Conservation (phyloP, 92 coral and sea anemone genomes). For the Palythoa heliodiscus region DNA sequence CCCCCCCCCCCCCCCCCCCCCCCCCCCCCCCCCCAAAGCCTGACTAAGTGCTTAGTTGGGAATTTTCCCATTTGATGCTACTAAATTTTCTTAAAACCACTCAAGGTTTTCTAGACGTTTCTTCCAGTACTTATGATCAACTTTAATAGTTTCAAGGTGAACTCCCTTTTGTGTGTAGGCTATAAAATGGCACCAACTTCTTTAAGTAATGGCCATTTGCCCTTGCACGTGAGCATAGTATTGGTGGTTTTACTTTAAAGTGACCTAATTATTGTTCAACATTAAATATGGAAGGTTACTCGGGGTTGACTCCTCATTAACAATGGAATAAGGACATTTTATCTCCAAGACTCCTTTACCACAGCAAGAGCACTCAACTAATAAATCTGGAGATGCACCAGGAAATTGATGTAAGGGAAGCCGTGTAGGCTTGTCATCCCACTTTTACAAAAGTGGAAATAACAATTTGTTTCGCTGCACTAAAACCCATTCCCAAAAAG, state of each 20-base stretch:
- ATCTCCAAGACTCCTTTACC: conserved; percentile 56
- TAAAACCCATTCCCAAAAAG: too few species aligned
- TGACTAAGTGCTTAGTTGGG: too few species aligned
- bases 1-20: accelerated
- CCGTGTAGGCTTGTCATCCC: too few species aligned
- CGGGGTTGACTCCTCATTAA: conserved; percentile 26
- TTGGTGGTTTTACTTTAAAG: conserved; percentile 30
- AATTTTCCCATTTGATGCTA: too few species aligned
- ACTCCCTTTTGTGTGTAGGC: conserved; percentile 25
- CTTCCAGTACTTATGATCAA: conserved; percentile 29
- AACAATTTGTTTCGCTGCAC: too few species aligned
- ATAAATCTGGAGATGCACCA: conserved; percentile 49
- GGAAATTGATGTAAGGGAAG: too few species aligned
- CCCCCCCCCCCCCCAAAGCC: too few species aligned
- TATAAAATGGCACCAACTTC: conserved; percentile 45
- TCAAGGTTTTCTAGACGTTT: not conserved
- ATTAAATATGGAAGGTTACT: conserved; percentile 19
- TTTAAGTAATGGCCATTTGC: conserved; percentile 32
- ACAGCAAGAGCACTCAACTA: conserved; percentile 57
- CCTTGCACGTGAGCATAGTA: conserved; percentile 58
- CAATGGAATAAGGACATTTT: conserved; percentile 56
- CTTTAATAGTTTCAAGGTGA: not conserved
- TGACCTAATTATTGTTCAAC: not conserved
- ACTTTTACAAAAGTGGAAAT: too few species aligned
- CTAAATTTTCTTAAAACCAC: conserved; percentile 16